A percentile compares a stretch with the other conserved stretches of the same genome.
Conservation (phyloP, 2,888 invertebrate genomes). For the Leptopilina myrica region DNA sequence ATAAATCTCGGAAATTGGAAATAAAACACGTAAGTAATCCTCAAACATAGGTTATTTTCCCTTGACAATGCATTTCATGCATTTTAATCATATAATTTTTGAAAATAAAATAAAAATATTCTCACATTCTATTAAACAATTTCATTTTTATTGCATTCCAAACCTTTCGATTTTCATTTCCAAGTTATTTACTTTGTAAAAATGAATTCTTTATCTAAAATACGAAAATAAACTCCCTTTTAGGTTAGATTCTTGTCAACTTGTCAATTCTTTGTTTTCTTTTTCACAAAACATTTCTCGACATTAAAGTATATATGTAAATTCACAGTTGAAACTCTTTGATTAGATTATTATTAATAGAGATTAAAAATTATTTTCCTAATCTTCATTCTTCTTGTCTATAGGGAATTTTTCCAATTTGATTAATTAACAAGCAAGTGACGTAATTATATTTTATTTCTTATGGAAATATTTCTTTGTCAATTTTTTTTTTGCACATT, state of each 20-base stretch:
- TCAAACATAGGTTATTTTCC: neutral
- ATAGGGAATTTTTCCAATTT: no score
- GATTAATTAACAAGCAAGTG: no score
- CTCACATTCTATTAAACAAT: no score
- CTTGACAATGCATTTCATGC: neutral
- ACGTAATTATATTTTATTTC: no score
- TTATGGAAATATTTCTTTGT: no score
- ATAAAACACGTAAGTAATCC: neutral
- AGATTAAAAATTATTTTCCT: no score
- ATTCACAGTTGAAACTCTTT: no score
- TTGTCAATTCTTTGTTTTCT: neutral
- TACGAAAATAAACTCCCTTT: neutral
- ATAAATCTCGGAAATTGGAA: neutral
- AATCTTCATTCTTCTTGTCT: no score
- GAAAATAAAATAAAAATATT: neutral
- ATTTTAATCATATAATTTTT: neutral
- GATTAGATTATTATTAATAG: no score
- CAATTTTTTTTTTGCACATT: no score
- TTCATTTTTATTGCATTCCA: neutral
- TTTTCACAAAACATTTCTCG: neutral
- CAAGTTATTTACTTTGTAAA: neutral
- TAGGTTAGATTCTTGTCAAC: neutral
- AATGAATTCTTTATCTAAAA: neutral
- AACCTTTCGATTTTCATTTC: neutral
- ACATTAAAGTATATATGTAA: neutral